Conservation (phyloP, 2,113 vertebrate genomes). For the Sapayoa aenigma region DNA sequence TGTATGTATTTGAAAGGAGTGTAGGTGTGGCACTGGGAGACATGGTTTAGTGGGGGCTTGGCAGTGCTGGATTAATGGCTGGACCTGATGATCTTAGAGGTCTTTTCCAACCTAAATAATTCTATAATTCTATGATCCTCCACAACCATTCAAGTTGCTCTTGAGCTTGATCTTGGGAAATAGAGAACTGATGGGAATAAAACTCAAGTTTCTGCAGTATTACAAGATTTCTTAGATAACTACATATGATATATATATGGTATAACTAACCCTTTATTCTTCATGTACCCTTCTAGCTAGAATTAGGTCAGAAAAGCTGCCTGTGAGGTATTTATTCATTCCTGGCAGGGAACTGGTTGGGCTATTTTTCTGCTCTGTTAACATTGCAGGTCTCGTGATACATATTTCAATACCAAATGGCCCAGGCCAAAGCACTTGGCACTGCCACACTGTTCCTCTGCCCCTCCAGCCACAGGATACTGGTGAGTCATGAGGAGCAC, state of each 20-base stretch:
- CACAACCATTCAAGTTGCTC: not conserved
- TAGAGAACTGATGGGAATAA: not conserved
- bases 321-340: not conserved
- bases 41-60: not conserved
- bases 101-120: not conserved
- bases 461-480: not conserved
- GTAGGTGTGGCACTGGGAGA: not conserved
- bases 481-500: not conserved
- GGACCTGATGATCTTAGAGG: not conserved
- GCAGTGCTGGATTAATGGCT: not conserved
- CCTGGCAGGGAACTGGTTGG: not conserved
- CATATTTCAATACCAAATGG: not conserved
- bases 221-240: not conserved
- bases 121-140: not conserved
- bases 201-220: not conserved
- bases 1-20: not conserved
- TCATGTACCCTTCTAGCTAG: not conserved
- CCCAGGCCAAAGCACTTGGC: not conserved
- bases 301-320: not conserved
- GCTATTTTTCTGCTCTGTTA: not conserved
- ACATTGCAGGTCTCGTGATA: not conserved
- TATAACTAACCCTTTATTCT: not conserved
- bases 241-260: not conserved
- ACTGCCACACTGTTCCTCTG: accelerated
- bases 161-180: not conserved